Evolutionary conservation across 2,888 invertebrate species (phyloP), one percentile per base, ranked within the genome.

Genomic region (Cephus rjabovi): DNA sequence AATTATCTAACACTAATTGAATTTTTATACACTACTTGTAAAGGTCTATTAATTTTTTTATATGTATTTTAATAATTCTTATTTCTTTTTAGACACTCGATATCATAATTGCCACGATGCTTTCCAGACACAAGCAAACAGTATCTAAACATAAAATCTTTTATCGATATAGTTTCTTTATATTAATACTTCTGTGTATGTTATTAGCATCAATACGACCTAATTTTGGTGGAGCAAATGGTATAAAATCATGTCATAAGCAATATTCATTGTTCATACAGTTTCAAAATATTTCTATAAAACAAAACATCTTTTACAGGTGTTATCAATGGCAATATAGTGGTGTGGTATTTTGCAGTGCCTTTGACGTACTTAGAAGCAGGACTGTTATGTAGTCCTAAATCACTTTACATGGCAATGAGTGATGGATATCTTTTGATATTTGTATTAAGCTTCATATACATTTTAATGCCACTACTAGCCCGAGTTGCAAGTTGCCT

Each of bases 351-450:
- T 81, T 86, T 91, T 70, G 89, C 89, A 69, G 87, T 91, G 75
- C 91, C 91, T 77, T 82, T 91, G 76, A 90, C 88, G 9, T 91
- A 91, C 80, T 82, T 91, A 73, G 91, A 91, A 83, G 90, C 91
- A 68, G 91, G 91, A 75, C 75, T 91, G 23, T 84, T 86, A 12
- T 91, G 91, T 77, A 84, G 80, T 77, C 85, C 86, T n/a, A 87
- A 86, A 77, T 87, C 87, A n/a, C 83, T 91, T 1, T 86, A 89
- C 40, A 79, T 85, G 4, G 88, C 88, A 4, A 76, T 89, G 34
- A 84, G 81, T 74, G 86, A 89, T 79, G 89, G 89, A 30, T 88
- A 90, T 77, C 85, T 91, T 15, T 79, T 90, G 40, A 78, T 84
- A 30, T 91, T 89, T 80, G 86, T 90, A 0, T 83, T 90, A 84